Evolutionary conservation across 2,113 vertebrate species (phyloP), one percentile per base, ranked within the genome.

Genomic region (Gymnocephalus cernua): DNA sequence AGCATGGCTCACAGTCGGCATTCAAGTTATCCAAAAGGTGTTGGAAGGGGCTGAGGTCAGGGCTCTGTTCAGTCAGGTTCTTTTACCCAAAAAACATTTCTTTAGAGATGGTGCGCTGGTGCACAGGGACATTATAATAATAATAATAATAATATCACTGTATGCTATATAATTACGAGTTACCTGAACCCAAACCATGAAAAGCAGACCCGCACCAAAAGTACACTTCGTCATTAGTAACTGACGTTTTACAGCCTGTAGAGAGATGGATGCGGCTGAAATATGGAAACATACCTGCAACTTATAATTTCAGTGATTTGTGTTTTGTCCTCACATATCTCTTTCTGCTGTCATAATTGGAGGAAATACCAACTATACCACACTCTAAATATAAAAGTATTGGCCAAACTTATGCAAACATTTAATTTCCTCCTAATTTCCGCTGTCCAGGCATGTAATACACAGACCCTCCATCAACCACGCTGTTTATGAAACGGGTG

Each of bases 401-500:
- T 1, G 14, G 14, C 6, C 21, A 15, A 41, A 35, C 27, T 18
- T 13, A 45, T 51, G 27, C 32, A 56, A 73, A 72, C 62, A 62
- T n/a, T 15, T 6, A 35, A 13, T 66, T 44, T 53, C 19, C 32
- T 23, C 4, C 21, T 57, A 7, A 4, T 82, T 51, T 75, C n/a
- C 51, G 71, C 48, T 66, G 77, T 54, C 61, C 25, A 29, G 67
- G 56, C 67, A 69, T 7, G 5, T 50, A 62, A 82, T 54, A 51
- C 12, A 32, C 15, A 29, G 4, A n/a, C 14, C n/a, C 38, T 21
- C 35, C n/a, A 47, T 78, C 56, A 71, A 74, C 45, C 48, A 51
- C 16, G 38, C 32, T 47, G 59, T 41, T 62, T 63, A 58, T 66
- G 62, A 58, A 63, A 84, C 66, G 82, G 71, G 29, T 58, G 63